Base-by-base conservation (phyloP, 2,888 invertebrate species). In the Tanytarsus gracilentus region DNA sequence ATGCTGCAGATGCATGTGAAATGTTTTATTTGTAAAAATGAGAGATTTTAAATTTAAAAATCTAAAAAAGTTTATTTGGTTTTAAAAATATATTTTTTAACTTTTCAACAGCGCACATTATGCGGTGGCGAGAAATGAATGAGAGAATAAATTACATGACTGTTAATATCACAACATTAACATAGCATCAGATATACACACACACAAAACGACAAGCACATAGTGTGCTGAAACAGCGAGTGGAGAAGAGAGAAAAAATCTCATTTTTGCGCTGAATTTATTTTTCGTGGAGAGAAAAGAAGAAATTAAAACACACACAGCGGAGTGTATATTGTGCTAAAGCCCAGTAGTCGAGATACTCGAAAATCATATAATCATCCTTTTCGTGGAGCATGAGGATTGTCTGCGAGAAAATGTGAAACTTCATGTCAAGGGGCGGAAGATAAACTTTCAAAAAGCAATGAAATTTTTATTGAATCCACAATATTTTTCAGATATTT, bases 131-230 rank as follows among this genome's bases (percentile, higher is more conserved):
- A 9, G 7, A 33, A 33, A 33, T 5, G 9, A 33, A 2, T 7
- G 21, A 52, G 27, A 55, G 26, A 33, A 53, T 53, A 53, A 26
- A 53, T 55, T 55, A 55, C 16, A 55, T 11, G 39, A 53, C n/a
- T 53, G 33, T 55, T 55, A 55, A 55, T 40, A 55, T 53, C 23
- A 53, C 39, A 53, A 36, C 33, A 53, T 55, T 55, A 55, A 40
- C 55, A 55, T 27, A 55, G 55, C 40, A 44, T 40, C 40, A 44
- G 21, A 11, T 23, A 44, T 11, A 23, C 6, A 40, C 9, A n/a
- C n/a, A n/a, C n/a, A n/a, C n/a, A n/a, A n/a, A n/a, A n/a, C n/a
- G n/a, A n/a, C n/a, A n/a, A n/a, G n/a, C n/a, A n/a, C n/a, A n/a
- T n/a, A n/a, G n/a, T n/a, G n/a, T n/a, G n/a, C n/a, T n/a, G n/a